Percentiles rank a stretch among this genome's conserved stretches.
Evolutionary conservation across 1,140 invertebrate genomes (phyloP).

Genomic region (Aphaenogaster floridana): DNA sequence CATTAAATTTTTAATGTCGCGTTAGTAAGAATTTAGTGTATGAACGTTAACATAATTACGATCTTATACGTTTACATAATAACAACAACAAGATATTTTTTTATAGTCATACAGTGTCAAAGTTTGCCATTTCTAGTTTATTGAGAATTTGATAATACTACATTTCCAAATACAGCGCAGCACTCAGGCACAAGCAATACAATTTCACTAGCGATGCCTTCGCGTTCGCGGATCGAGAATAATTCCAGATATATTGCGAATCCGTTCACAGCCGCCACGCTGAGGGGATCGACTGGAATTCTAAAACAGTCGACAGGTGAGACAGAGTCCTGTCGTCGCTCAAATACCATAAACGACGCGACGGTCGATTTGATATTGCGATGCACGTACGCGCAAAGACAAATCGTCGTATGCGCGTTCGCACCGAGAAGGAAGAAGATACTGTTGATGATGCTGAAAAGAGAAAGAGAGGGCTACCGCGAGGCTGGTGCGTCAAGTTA

Average conservation of each 20-base stretch:
- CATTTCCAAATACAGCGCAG: neutral
- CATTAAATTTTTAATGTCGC: constrained; percentile 3
- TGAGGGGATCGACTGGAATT: constrained; percentile 39
- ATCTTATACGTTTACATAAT: neutral
- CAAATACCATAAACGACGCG: constrained; percentile 66
- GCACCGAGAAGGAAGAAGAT: constrained; percentile 39
- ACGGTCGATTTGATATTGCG: constrained; percentile 62
- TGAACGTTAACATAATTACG: neutral
- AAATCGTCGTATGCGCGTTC: constrained; percentile 65
- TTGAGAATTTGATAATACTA: neutral
- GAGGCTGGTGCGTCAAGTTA: neutral
- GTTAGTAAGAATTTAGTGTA: neutral
- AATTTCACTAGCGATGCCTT: neutral
- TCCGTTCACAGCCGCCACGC: no score
- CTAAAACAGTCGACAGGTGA: constrained; percentile 17
- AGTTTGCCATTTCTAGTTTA: neutral
- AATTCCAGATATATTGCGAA: constrained; percentile 35
- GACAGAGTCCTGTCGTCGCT: constrained; percentile 41
- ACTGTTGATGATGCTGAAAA: constrained; percentile 11
- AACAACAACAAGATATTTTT: neutral
- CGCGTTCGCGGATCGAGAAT: neutral
- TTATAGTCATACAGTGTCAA: neutral
- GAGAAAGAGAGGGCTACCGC: neutral
- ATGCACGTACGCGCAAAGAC: constrained; percentile 63
- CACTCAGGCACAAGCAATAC: no score